Base-by-base conservation (phyloP, 2,113 vertebrate species). In the Zosterops japonicus region DNA sequence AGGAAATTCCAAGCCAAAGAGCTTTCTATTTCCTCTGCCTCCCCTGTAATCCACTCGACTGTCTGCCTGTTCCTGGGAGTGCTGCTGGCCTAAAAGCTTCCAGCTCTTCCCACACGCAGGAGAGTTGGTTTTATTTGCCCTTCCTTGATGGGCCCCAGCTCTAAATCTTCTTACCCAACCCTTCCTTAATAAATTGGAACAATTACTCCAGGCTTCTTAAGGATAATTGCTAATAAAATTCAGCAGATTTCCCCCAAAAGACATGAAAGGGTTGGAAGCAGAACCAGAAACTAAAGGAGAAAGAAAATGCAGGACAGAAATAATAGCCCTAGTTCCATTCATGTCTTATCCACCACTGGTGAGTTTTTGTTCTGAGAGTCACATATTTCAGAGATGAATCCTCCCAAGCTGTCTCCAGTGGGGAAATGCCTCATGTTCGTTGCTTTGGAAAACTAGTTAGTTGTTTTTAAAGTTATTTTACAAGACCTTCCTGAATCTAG, bases 21-120 rank as follows among this genome's bases (percentile, higher is more conserved):
- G 95, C 77, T 96, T 92, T 96, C 72, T 75, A 24, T 84, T 97
- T 94, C 91, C 93, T 94, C 83, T 83, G 76, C 94, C 95, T 95
- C 92, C 94, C 91, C 93, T 97, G 68, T 96, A 97, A 96, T 97
- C 95, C 80, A 71, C 55, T 29, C 1, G 2, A 4, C 77, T 89
- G 91, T 89, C 95, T 95, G 65, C 80, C 0, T 0, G 59, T 77
- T 56, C 83, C 92, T 70, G 80, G 80, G 72, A 95, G 80, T 6
- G 8, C 86, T 86, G 78, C 83, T 5, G 24, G 85, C 79, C 82
- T 39, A 20, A 53, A 94, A 91, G 79, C 61, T 74, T 18, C 90
- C 42, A 80, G 31, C 46, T 91, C n/a, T 41, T 52, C 78, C 67
- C 60, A 74, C 67, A 33, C 9, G 14, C 42, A 4, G 83, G 42